A percentile compares a stretch with the other conserved stretches of the same genome.
These are phyloP conservation scores for Melinaea marsaeus DNA, from an alignment of 2,888 invertebrate species.

Conservation along the genomic window DNA sequence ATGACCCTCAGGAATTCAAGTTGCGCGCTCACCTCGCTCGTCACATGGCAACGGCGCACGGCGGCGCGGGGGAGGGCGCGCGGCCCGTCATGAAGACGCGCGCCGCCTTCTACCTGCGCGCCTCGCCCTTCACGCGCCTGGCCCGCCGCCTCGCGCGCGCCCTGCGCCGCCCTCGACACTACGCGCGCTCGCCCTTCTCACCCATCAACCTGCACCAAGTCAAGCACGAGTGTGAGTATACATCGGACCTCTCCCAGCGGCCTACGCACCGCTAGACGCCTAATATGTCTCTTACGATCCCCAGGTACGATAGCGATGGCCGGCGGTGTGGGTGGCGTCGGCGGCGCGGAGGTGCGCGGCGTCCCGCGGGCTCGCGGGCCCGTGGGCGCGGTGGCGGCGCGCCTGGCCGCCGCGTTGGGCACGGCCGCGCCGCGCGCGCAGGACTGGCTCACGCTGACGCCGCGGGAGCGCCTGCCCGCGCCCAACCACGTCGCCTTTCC, in stretches of 20 bases:
- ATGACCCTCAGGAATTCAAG: conserved; percentile 85
- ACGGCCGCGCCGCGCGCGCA: conserved; percentile 61
- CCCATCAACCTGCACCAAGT: conserved; percentile 87
- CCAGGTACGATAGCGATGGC: conserved; percentile 78
- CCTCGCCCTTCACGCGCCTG: conserved; percentile 92
- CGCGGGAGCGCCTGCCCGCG: conserved; percentile 86
- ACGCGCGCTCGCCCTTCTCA: conserved; percentile 91
- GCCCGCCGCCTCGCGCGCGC: conserved; percentile 92
- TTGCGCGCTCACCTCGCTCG: conserved; percentile 95
- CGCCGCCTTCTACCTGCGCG: conserved; percentile 96
- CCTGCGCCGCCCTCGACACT: conserved; percentile 88
- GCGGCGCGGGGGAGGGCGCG: conserved; percentile 81
- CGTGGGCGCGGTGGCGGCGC: conserved; percentile 64
- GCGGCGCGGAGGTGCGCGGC: conserved; percentile 54
- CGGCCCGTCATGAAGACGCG: conserved; percentile 98
- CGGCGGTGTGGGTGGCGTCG: conserved; percentile 66
- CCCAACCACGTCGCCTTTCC: conserved; percentile 91
- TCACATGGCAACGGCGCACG: conserved; percentile 96
- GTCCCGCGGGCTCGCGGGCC: conserved; percentile 64
- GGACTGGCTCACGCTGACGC: conserved; percentile 86
- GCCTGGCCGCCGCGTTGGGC: conserved; percentile 57
- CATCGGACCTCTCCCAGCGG: no score
- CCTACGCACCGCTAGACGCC: no score
- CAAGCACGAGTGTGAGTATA: conserved; percentile 89
- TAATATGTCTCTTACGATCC: background rate